Evolutionary conservation across 2,888 invertebrate genomes (phyloP).

Genomic region (Sminthurides aquaticus): DNA sequence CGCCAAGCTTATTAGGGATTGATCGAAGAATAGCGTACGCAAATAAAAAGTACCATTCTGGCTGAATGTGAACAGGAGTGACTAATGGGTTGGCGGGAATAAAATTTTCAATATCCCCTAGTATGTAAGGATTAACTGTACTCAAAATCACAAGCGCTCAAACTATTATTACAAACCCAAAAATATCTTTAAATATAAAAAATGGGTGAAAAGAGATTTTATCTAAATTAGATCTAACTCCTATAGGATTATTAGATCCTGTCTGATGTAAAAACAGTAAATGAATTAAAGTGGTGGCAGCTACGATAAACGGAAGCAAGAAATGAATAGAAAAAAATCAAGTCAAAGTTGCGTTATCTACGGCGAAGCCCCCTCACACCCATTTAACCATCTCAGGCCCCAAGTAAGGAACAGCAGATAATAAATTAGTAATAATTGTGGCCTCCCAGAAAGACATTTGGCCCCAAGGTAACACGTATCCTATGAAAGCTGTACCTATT

Average conservation of each 20-base stretch:
- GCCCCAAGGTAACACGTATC: slow-evolving; percentile 69
- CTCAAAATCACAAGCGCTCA: slow-evolving; percentile 53
- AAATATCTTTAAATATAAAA: slow-evolving; percentile 58
- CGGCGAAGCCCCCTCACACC: slow-evolving; percentile 69
- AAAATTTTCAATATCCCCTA: slow-evolving; percentile 68
- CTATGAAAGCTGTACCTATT: slow-evolving; percentile 68
- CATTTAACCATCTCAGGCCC: slow-evolving; percentile 59
- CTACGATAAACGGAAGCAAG: slow-evolving; percentile 61
- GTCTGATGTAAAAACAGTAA: slow-evolving; percentile 60
- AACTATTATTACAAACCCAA: slow-evolving; percentile 56
- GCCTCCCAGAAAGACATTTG: slow-evolving; percentile 77
- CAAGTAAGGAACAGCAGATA: slow-evolving; percentile 65
- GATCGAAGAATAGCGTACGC: slow-evolving; percentile 73
- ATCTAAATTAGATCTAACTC: slow-evolving; percentile 58
- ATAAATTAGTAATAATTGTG: slow-evolving; percentile 67
- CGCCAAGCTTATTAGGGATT: slow-evolving; percentile 71
- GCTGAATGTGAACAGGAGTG: slow-evolving; percentile 69
- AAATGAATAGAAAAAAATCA: slow-evolving; percentile 71
- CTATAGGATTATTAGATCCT: slow-evolving; percentile 62
- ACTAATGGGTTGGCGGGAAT: slow-evolving; percentile 61
- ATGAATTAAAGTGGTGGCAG: slow-evolving; percentile 57
- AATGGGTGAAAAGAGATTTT: slow-evolving; percentile 65
- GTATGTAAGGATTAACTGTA: slow-evolving; percentile 54
- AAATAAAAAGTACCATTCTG: slow-evolving; percentile 78
- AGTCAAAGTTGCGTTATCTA: slow-evolving; percentile 65